Evolutionary conservation across 1,140 invertebrate genomes (phyloP), one percentile per base, ranked within the genome.

Genomic region (Gryon sp.): DNA sequence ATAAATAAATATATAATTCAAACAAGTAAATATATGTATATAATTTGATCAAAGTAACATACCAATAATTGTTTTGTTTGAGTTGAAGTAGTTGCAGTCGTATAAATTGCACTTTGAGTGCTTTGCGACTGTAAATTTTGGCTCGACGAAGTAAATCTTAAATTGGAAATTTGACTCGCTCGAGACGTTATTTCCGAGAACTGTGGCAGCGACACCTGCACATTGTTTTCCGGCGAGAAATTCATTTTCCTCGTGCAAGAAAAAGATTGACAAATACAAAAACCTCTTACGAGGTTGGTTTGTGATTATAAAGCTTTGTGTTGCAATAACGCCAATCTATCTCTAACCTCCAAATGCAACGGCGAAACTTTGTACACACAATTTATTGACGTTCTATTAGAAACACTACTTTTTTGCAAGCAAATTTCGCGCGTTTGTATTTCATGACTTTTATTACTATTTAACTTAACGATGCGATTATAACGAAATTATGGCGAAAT

Each of bases 191-290:
- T 59, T 12, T 88, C 86, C 0, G 86, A 86, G 36, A 88, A 87
- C 38, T 87, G 86, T 1, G 88, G 86, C 9, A 88, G 62, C 6
- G 80, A 66, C 9, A 80, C 79, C 19, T 86, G 85, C 16, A 82
- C 34, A 16, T 41, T 45, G 22, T 73, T 80, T 52, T 78, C 79
- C 26, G 83, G 83, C 2, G 84, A 74, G 52, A 85, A 87, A 75
- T 88, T 83, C 88, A 89, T 89, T 53, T 80, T 80, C 11, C 14
- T 11, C n/a, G n/a, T n/a, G n/a, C n/a, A n/a, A n/a, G n/a, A n/a
- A n/a, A n/a, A n/a, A n/a, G n/a, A n/a, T n/a, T n/a, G n/a, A n/a
- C n/a, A n/a, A n/a, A n/a, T n/a, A n/a, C n/a, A n/a, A n/a, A n/a
- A n/a, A n/a, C n/a, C n/a, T n/a, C n/a, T n/a, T n/a, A n/a, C n/a